A percentile compares a stretch with the other conserved stretches of the same genome.
phyloP scores from a whole-genome alignment of 1,140 invertebrate species.

The Macrocentrus cingulum region DNA sequence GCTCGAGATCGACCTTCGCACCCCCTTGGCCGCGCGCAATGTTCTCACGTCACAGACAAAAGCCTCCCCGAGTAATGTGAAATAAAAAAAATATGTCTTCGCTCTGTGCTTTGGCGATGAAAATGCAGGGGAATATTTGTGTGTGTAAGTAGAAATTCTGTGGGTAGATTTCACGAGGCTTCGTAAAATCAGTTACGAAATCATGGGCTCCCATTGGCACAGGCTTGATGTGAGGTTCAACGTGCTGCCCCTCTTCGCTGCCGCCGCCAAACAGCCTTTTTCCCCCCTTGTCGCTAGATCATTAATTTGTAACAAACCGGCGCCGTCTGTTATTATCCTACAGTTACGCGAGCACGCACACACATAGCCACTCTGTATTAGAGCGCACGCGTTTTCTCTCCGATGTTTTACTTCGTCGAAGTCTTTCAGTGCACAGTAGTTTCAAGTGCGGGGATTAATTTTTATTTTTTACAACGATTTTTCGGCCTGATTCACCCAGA shows the following conservation, averaged over 20 bases:
- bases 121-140: background rate
- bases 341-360: constrained; percentile 42
- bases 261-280: too few species aligned
- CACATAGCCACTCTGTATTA: too few species aligned
- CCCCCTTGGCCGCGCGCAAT: constrained; percentile 35
- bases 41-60: constrained; percentile 54
- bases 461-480: too few species aligned
- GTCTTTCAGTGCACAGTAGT: too few species aligned
- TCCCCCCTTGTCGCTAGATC: constrained; percentile 40
- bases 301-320: constrained; percentile 55
- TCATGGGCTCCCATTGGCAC: constrained; percentile 30
- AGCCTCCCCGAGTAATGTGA: constrained; percentile 35
- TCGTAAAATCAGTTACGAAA: constrained; percentile 54
- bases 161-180: constrained; percentile 21
- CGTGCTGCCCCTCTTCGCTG: too few species aligned
- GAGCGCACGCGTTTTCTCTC: too few species aligned
- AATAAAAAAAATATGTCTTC: constrained; percentile 43
- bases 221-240: constrained; percentile 7
- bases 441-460: too few species aligned
- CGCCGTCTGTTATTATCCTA: constrained; percentile 49
- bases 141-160: background rate
- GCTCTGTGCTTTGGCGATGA: too few species aligned
- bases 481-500: too few species aligned
- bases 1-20: constrained; percentile 34
- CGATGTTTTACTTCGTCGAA: too few species aligned